Evolutionary conservation across 2,113 vertebrate genomes (phyloP), one percentile per base, ranked within the genome.

Genomic region (Mastomys coucha): DNA sequence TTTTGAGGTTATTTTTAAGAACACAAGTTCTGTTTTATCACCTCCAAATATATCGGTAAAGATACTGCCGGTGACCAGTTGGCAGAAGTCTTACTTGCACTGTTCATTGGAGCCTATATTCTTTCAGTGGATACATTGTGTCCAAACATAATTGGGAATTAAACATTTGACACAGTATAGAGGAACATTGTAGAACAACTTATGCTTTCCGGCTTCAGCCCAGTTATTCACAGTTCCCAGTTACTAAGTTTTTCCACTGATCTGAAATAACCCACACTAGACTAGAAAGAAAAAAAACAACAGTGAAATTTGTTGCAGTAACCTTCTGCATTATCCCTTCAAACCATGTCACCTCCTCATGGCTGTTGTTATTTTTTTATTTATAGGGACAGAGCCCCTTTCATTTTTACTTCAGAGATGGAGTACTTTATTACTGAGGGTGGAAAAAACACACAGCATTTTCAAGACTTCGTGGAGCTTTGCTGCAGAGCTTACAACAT

Each of bases 351-450:
- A 90, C 36, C 20, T 72, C 42, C 5, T 78, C 69, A 65, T 77
- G 0, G 60, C 56, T 88, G 58, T n/a, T 96, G 39, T 49, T 98
- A 72, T 28, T 93, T 98, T 94, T 93, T 98, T 19, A 86, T 88
- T 98, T 97, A 31, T 33, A 99, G 99, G 97, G 99, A 99, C 94
- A 97, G 99, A 87, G 99, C 99, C 2, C 99, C 99, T 3, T 99
- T 99, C 98, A 99, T 99, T 98, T 99, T 99, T 95, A 99, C 99
- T 2, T 99, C 99, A 24, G 99, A 99, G 98, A 99, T 99, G 99
- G 99, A 99, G 84, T 99, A 99, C 98, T 99, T 99, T 97, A 99
- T 99, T 98, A 99, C 99, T 7, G 99, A 99, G 2, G 99, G 99
- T 10, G 99, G 99, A 1, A 98, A 98, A 98, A 99, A 98, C 51